Evolutionary conservation across 2,113 vertebrate genomes (phyloP).

Genomic region (Ifrita kowaldi): DNA sequence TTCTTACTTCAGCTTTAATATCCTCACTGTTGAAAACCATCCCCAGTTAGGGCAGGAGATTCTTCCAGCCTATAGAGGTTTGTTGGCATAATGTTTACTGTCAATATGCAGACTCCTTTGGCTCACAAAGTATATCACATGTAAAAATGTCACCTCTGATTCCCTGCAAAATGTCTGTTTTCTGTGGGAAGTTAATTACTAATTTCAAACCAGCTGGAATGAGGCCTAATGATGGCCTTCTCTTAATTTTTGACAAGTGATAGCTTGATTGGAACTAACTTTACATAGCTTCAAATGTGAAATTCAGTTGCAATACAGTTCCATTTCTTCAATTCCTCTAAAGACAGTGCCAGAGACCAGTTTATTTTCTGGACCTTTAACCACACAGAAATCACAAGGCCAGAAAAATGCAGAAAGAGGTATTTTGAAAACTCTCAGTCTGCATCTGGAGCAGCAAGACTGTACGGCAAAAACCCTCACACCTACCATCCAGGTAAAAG

Average conservation of each 20-base stretch:
- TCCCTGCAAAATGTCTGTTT: constrained; percentile 56
- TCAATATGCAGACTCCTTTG: constrained; percentile 35
- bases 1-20: not conserved
- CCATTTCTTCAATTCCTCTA: not conserved
- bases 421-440: not conserved
- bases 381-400: not conserved
- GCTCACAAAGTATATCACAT: constrained; percentile 19
- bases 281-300: constrained; percentile 8
- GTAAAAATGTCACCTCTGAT: constrained; percentile 26
- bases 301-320: constrained; percentile 31
- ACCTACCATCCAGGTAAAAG: not conserved
- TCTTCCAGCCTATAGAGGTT: not conserved
- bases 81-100: constrained; percentile 58
- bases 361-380: not conserved
- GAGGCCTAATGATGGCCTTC: constrained; percentile 52
- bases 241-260: constrained; percentile 59
- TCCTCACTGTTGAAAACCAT: not conserved
- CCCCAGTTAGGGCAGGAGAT: not conserved
- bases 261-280: constrained; percentile 36
- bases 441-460: not conserved
- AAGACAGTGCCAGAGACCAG: not conserved
- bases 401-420: not conserved
- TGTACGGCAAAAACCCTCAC: not conserved
- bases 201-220: constrained; percentile 50
- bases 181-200: constrained; percentile 61